These are phyloP conservation scores for Bufotes viridis DNA, from an alignment of 2,797 vertebrate genomes.

Conservation along the genomic window DNA sequence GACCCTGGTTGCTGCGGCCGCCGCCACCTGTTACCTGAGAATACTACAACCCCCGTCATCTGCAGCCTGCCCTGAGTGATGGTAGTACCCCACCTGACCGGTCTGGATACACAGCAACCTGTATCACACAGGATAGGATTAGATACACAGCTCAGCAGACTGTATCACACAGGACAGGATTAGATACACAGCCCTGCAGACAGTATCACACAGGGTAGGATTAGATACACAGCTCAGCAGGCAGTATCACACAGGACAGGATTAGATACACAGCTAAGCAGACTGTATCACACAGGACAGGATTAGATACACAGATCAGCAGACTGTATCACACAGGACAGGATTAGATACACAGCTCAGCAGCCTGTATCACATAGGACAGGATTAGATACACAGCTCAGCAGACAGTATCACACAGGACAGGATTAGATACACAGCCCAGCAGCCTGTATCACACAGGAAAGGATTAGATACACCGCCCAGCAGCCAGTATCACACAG, in stretches of 20 bases:
- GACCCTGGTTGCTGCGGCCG: neutral
- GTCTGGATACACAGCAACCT: neutral
- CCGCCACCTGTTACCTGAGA: neutral
- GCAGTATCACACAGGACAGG: neutral
- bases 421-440: too few relatives aligned
- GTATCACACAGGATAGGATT: neutral
- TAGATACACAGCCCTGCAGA: neutral
- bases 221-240: neutral
- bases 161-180: neutral
- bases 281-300: neutral
- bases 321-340: neutral
- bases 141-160: neutral
- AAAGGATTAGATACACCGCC: neutral
- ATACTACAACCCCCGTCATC: too few relatives aligned
- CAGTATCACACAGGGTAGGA: neutral
- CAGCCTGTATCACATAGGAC: neutral
- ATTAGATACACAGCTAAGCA: neutral
- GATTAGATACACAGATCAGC: neutral
- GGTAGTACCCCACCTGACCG: neutral
- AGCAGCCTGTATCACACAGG: neutral
- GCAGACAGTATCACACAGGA: too few relatives aligned
- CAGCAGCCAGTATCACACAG: neutral
- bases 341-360: neutral
- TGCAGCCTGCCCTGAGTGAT: too few relatives aligned
- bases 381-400: neutral